Evolutionary conservation across 2,113 vertebrate species (phyloP), one percentile per base, ranked within the genome.

Genomic region (Ammospiza caudacuta): DNA sequence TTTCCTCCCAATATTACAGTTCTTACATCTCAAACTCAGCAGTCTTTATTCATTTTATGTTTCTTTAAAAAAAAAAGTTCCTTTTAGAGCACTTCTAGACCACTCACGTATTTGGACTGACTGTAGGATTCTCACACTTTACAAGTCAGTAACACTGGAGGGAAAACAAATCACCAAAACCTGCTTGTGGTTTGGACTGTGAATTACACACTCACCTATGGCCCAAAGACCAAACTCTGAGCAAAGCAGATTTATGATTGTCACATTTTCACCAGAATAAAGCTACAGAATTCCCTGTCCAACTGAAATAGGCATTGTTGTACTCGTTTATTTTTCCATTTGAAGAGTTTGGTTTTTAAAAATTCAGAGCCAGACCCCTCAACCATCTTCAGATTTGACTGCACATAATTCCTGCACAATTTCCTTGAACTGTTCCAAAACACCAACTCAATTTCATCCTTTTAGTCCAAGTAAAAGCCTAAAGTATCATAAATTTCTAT

Each of bases 271-370:
- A 88, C 14, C 33, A 78, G 37, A 12, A 8, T 22, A 87, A 81
- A 87, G 41, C 58, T 82, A 76, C 20, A 51, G 23, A 96, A 78
- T 29, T n/a, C 37, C 22, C 64, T 76, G 63, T 13, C 25, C 58
- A 72, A 5, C 69, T n/a, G 39, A 55, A 83, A 51, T 9, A 78
- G 76, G 47, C 58, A 22, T 11, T 12, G 39, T 20, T 81, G 33
- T n/a, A 57, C 61, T 87, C 85, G 47, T 52, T 89, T 54, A 46
- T 61, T 92, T 95, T 91, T 91, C 89, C 54, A 58, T 85, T 59
- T 73, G 57, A 90, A 64, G 24, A 78, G 15, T 52, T 74, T 52
- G 31, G 41, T 67, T 89, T 93, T 76, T 41, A 90, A 83, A 93
- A 87, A 52, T 68, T 83, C 52, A 47, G 61, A 90, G 73, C 31